Evolutionary conservation across 2,888 invertebrate species (phyloP).

Genomic region (Venusia cambrica): DNA sequence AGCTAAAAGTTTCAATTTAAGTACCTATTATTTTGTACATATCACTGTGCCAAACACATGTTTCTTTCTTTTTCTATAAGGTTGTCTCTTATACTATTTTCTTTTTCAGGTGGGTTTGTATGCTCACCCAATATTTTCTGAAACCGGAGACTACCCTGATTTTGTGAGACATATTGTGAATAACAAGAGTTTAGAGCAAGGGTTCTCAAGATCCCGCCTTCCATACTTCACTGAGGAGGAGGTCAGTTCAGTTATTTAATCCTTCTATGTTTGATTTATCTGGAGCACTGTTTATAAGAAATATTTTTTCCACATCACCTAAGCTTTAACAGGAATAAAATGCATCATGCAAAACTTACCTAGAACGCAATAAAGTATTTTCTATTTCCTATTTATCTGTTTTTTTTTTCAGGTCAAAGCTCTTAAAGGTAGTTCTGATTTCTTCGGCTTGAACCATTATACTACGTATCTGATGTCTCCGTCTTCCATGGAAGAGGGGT

Average conservation of each 20-base stretch:
- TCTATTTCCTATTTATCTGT: constrained; percentile 1
- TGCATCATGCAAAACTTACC: too few species aligned
- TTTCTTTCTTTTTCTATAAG: neutral
- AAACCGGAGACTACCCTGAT: constrained; percentile 70
- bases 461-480: constrained; percentile 66
- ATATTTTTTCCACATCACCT: too few species aligned
- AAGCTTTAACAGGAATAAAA: too few species aligned
- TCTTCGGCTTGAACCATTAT: constrained; percentile 83
- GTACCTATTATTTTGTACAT: too few species aligned
- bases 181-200: constrained; percentile 63
- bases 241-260: constrained; percentile 41
- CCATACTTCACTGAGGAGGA: constrained; percentile 69
- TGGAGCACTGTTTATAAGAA: too few species aligned
- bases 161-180: constrained; percentile 68
- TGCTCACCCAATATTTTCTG: constrained; percentile 75
- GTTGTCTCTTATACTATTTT: constrained; percentile 1
- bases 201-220: constrained; percentile 69
- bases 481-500: constrained; percentile 45
- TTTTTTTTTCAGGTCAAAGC: constrained; percentile 50
- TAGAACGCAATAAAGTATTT: constrained; percentile 4
- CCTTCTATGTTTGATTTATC: too few species aligned
- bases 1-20: too few species aligned
- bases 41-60: too few species aligned
- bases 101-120: constrained; percentile 63
- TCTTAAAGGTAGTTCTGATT: constrained; percentile 73